Base-by-base conservation (phyloP, 64 coral and sea anemone genomes). In the Montipora capricornis region DNA sequence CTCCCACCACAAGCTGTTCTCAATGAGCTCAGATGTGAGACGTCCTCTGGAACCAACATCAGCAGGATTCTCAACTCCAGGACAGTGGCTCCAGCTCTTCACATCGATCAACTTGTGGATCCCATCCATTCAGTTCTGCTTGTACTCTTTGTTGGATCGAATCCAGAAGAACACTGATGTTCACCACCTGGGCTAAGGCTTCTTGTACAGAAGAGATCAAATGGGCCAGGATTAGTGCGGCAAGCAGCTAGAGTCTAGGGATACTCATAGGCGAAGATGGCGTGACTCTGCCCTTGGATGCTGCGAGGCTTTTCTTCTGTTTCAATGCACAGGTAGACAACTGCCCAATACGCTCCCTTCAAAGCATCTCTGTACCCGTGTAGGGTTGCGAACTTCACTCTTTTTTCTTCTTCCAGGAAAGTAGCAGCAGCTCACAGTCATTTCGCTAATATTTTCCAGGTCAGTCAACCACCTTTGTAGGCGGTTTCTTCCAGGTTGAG, bases 341-440 rank as follows among this genome's bases (percentile, higher is more conserved):
- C 87, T 48, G 93, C 88, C 17, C 93, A 95, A 45, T 85, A 95
- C 6, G 37, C 93, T 47, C 45, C 52, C 51, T 95, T 89, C 1
- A 80, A 95, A 16, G 93, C 87, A 79, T 95, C 87, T 84, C 93
- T 73, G 49, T 67, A 94, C 5, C 93, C 93, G 10, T 94, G 92
- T 80, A 93, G 73, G 6, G 20, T 57, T 4, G 82, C 77, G 8
- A 37, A 82, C 55, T 75, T 77, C 3, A 87, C 55, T 12, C 11
- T 67, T 57, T 2, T 47, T 47, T 78, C 37, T 78, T 48, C 51
- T 64, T 53, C 75, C 6, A 3, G 64, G 51, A 44, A 91, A 82
- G 78, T 90, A 90, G 11, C 69, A 67, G 8, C 88, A 58, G 16
- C 17, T 57, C 4, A 80, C 76, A 0, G 3, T 79, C 11, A 90